These are phyloP conservation scores for Panagrolaimus sp. DNA, from an alignment of 1,140 invertebrate genomes.

Conservation along the genomic window DNA sequence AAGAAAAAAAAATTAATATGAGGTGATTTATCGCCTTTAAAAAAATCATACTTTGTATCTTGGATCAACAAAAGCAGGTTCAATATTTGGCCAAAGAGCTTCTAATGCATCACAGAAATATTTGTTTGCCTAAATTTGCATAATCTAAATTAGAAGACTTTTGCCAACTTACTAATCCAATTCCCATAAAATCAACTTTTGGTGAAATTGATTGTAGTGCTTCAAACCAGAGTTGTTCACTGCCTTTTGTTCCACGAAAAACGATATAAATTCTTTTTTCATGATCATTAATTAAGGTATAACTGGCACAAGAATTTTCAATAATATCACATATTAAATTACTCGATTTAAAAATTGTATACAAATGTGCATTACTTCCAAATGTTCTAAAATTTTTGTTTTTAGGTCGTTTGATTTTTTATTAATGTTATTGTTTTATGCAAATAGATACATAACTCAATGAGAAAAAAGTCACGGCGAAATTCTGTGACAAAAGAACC, in stretches of 20 bases:
- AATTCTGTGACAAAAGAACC: too few species aligned
- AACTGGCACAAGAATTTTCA: conserved; percentile 10
- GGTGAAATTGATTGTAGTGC: neutral
- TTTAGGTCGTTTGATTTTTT: too few species aligned
- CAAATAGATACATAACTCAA: too few species aligned
- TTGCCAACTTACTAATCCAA: neutral
- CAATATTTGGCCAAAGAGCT: conserved; percentile 7
- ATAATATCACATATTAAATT: neutral
- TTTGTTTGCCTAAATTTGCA: conserved; percentile 17
- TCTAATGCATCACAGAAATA: neutral
- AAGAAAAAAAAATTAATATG: too few species aligned
- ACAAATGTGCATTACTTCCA: neutral
- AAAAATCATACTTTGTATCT: neutral
- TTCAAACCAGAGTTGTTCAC: conserved; percentile 1
- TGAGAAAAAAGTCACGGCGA: too few species aligned
- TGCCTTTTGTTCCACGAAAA: neutral
- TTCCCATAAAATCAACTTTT: neutral
- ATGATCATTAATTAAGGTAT: neutral
- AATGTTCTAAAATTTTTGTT: neutral
- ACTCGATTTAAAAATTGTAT: neutral
- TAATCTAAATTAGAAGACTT: too few species aligned
- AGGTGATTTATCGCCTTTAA: too few species aligned
- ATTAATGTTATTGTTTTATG: too few species aligned
- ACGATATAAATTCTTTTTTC: conserved; percentile 1
- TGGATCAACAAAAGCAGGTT: neutral